phyloP scores from a whole-genome alignment of 2,797 vertebrate species.

The Rhynchotus rufescens region DNA sequence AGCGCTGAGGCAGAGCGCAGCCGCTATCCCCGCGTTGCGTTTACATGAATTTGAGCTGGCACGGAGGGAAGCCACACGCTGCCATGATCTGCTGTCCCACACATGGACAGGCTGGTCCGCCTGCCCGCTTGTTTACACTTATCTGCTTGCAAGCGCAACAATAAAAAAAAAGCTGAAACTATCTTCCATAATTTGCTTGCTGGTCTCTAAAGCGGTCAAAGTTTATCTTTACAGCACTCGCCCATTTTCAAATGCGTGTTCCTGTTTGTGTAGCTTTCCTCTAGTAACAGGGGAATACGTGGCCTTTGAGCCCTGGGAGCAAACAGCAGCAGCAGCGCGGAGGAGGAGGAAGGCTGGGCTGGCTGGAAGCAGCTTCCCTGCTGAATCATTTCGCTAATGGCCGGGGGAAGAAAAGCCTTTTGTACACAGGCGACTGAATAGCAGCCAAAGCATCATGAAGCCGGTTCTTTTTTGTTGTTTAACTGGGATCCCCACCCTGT shows the following conservation, averaged over 20 bases:
- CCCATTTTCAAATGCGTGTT: conserved; percentile 19
- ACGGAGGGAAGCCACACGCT: background rate
- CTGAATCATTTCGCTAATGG: conserved; percentile 39
- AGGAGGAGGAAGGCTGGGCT: too few relatives aligned
- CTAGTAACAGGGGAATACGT: background rate
- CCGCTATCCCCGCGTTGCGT: background rate
- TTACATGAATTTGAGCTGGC: background rate
- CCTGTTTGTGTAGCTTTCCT: conserved; percentile 16
- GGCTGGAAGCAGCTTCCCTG: background rate
- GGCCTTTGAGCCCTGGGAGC: background rate
- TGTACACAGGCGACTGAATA: background rate
- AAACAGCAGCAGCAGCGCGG: too few relatives aligned
- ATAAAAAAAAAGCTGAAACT: background rate
- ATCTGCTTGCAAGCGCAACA: background rate
- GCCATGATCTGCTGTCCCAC: background rate
- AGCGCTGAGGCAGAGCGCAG: accelerated
- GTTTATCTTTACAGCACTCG: conserved; percentile 32
- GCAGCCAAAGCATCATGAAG: background rate
- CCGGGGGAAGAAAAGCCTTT: conserved; percentile 30
- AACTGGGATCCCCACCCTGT: background rate
- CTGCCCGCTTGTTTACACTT: background rate
- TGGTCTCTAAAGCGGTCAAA: background rate
- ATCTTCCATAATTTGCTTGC: conserved; percentile 16
- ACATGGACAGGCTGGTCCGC: background rate
- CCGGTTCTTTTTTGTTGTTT: background rate